phyloP scores from a whole-genome alignment of 1,140 invertebrate species.

The Tetragnatha versicolor region DNA sequence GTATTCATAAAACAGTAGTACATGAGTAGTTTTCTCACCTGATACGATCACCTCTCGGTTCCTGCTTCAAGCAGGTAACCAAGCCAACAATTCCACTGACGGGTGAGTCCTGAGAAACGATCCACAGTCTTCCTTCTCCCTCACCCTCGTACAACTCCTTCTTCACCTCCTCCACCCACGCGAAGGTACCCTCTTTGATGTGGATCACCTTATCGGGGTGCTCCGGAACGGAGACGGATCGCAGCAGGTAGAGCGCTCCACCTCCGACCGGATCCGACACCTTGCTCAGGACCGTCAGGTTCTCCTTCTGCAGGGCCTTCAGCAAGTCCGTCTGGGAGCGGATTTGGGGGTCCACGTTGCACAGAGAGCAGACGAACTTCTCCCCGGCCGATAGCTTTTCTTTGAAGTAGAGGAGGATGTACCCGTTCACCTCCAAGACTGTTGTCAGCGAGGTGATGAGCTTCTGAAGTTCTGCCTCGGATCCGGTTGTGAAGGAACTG shows the following conservation, averaged over 20 bases:
- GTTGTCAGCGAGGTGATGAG: neutral
- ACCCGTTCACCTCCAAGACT: neutral
- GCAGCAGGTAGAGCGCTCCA: conserved; percentile 4
- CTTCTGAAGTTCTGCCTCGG: neutral
- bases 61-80: conserved; percentile 85
- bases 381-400: neutral
- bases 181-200: conserved; percentile 36
- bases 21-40: conserved; percentile 64
- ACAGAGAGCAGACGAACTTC: neutral
- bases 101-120: conserved; percentile 62
- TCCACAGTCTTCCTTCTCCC: conserved; percentile 54
- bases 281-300: conserved; percentile 18
- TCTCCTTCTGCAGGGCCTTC: neutral
- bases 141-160: conserved; percentile 41
- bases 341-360: neutral
- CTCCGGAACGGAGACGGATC: conserved; percentile 81
- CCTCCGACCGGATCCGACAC: conserved; percentile 12
- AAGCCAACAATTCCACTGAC: conserved; percentile 81
- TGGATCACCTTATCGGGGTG: conserved; percentile 63
- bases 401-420: conserved; percentile 26
- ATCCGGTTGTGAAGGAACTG: conserved; percentile 11
- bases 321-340: neutral
- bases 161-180: conserved; percentile 58
- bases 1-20: neutral
- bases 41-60: conserved; percentile 78